Evolutionary conservation across 2,113 vertebrate genomes (phyloP).

Genomic region (Apus apus): DNA sequence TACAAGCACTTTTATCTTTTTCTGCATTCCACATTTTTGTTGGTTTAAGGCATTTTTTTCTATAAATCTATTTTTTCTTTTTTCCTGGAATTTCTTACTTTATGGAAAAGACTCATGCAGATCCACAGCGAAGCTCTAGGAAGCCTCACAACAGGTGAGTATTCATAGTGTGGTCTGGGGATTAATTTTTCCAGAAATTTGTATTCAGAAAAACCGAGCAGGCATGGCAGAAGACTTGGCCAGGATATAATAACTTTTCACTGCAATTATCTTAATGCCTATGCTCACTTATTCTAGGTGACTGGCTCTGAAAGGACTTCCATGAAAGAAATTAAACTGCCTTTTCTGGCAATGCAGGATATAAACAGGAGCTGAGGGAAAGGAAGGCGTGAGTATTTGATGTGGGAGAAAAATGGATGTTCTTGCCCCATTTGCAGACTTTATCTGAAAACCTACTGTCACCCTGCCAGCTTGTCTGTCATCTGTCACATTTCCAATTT

Average conservation of each 20-base stretch:
- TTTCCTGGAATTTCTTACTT: not conserved
- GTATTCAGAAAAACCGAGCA: not conserved
- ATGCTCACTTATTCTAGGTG: not conserved
- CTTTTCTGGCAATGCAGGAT: constrained; percentile 11
- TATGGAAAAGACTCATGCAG: not conserved
- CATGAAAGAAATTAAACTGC: constrained; percentile 1
- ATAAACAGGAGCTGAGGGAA: constrained; percentile 4
- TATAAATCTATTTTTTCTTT: not conserved
- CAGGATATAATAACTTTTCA: constrained; percentile 18
- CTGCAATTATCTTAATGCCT: constrained; percentile 41
- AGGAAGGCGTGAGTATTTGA: not conserved
- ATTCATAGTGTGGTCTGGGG: not conserved
- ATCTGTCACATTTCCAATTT: constrained; percentile 20
- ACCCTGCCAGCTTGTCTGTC: constrained; percentile 6
- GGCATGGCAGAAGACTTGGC: not conserved
- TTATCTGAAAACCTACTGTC: not conserved
- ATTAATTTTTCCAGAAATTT: constrained; percentile 17
- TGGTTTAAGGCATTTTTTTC: not conserved
- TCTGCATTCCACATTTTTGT: not conserved
- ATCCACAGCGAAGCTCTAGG: not conserved
- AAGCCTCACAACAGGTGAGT: not conserved
- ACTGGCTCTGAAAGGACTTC: constrained; percentile 7
- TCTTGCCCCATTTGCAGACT: not conserved
- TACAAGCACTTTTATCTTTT: not conserved
- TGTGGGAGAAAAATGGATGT: not conserved